phyloP scores from a whole-genome alignment of 2,888 invertebrate species.

The Sinopyrophorus schimmeli region DNA sequence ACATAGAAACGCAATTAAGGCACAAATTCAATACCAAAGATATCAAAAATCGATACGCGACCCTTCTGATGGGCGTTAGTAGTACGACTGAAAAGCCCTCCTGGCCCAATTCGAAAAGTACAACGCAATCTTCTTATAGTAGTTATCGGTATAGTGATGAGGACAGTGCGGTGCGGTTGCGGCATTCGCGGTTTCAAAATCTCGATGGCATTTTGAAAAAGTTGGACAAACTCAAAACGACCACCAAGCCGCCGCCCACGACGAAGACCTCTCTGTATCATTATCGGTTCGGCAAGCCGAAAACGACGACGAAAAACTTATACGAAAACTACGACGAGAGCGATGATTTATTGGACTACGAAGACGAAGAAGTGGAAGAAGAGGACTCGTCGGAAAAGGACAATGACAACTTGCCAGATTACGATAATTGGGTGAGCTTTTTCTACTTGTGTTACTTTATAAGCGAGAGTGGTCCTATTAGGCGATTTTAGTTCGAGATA shows the following conservation, averaged over 20 bases:
- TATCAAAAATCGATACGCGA: constrained; percentile 18
- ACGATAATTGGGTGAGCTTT: constrained; percentile 26
- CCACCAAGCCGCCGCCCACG: constrained; percentile 7
- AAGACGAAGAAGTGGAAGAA: constrained; percentile 6
- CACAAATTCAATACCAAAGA: constrained; percentile 20
- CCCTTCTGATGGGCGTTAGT: constrained; percentile 12
- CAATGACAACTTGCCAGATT: constrained; percentile 15
- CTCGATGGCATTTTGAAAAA: constrained; percentile 17
- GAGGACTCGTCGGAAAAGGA: constrained; percentile 6
- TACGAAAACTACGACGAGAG: constrained; percentile 39
- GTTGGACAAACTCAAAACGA: constrained; percentile 21
- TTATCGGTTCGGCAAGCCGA: no score
- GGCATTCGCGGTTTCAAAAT: constrained; percentile 26
- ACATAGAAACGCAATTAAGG: constrained; percentile 21
- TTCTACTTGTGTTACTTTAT: no score
- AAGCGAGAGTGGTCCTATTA: no score
- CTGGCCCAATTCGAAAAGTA: constrained; percentile 4
- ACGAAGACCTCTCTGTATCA: constrained; percentile 8
- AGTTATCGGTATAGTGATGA: constrained; percentile 18
- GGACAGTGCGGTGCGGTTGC: constrained; percentile 17
- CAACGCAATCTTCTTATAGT: constrained; percentile 1
- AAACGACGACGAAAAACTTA: constrained; percentile 6
- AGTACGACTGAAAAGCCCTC: constrained; percentile 19
- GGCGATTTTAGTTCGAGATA: no score
- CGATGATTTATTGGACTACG: constrained; percentile 17